These are phyloP conservation scores for Gadopsis marmoratus DNA, from an alignment of 2,797 vertebrate species.

Conservation along the genomic window DNA sequence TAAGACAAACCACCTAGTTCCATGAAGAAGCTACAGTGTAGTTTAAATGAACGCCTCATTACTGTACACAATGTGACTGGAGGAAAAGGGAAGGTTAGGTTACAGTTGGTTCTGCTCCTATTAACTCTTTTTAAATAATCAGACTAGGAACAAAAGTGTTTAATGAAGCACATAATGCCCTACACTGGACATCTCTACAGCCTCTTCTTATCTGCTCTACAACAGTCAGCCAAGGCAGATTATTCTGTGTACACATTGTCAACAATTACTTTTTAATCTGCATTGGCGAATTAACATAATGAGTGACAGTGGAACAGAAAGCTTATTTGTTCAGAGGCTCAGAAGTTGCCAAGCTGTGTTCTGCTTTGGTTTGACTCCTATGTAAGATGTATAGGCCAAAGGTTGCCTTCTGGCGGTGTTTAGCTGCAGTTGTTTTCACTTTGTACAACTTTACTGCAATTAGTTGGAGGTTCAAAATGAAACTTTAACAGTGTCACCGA, in stretches of 20 bases:
- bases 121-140: slow-evolving; percentile 67
- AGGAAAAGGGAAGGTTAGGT: slow-evolving; percentile 63
- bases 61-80: slow-evolving; percentile 33
- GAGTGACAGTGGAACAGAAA: slow-evolving; percentile 82
- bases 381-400: slow-evolving; percentile 36
- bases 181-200: slow-evolving; percentile 79
- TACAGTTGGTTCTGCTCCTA: slow-evolving; percentile 54
- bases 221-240: slow-evolving; percentile 81
- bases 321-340: slow-evolving; percentile 85
- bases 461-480: neutral
- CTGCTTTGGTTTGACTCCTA: slow-evolving; percentile 36
- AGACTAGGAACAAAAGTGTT: slow-evolving; percentile 67
- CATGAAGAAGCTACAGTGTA: slow-evolving; percentile 20
- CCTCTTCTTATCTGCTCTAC: slow-evolving; percentile 77
- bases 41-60: slow-evolving; percentile 56
- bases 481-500: neutral
- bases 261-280: slow-evolving; percentile 88
- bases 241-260: slow-evolving; percentile 85
- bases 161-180: slow-evolving; percentile 82
- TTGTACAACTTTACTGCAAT: slow-evolving; percentile 19
- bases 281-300: slow-evolving; percentile 87
- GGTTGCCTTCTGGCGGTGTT: slow-evolving; percentile 39
- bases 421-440: slow-evolving; percentile 1
- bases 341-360: slow-evolving; percentile 71
- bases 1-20: slow-evolving; percentile 31